Evolutionary conservation across 2,888 invertebrate genomes (phyloP).

Genomic region (Eilema sororculum): DNA sequence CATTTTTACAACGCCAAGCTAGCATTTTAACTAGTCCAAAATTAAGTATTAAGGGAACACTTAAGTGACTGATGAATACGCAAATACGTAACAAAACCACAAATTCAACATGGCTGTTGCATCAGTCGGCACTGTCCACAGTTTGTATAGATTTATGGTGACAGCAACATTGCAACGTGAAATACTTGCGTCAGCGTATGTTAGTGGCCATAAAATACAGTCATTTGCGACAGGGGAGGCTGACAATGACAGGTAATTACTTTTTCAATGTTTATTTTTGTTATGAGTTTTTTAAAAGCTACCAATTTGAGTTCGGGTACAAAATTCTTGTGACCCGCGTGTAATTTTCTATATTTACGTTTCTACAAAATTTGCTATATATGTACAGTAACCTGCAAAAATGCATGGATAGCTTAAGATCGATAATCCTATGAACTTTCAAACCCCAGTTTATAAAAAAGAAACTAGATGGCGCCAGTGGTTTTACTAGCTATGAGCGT

Average conservation of each 20-base stretch:
- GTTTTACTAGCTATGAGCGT: no score
- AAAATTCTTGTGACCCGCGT: neutral
- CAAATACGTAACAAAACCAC: constrained; percentile 52
- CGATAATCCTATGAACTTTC: no score
- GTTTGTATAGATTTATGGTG: constrained; percentile 65
- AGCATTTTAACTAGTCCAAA: neutral
- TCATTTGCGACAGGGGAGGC: constrained; percentile 55
- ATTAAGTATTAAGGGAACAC: no score
- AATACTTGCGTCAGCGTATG: constrained; percentile 45
- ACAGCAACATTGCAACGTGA: constrained; percentile 54
- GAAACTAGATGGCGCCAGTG: no score
- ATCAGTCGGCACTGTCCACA: constrained; percentile 52
- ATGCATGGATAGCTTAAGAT: no score
- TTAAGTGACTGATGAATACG: constrained; percentile 26
- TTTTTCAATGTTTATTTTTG: constrained; percentile 33
- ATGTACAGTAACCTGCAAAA: no score
- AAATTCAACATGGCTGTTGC: constrained; percentile 55
- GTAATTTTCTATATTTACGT: no score
- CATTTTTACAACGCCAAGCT: neutral
- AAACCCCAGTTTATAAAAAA: no score
- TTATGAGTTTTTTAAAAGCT: neutral
- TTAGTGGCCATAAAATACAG: constrained; percentile 63
- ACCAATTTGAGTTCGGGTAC: neutral
- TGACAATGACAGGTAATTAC: constrained; percentile 69
- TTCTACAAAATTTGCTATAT: no score